Evolutionary conservation across 2,888 invertebrate species (phyloP), one percentile per base, ranked within the genome.

Genomic region (Physocephala rufipes): DNA sequence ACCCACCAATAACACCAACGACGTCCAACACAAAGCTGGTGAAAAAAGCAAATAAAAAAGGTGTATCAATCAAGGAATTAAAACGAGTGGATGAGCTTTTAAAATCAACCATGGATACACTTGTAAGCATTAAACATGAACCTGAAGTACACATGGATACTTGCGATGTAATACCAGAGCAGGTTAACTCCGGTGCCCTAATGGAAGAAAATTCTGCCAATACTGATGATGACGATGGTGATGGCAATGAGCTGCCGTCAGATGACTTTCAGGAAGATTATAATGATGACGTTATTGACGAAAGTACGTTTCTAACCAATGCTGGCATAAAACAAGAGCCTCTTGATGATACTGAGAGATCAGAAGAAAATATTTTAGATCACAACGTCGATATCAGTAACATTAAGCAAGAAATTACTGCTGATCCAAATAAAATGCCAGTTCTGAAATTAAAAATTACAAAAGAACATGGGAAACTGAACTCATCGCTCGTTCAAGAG

Each of bases 381-480:
- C 16, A 36, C 15, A 53, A 26, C 1, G 47, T 53, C n/a, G 51
- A 45, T 2, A 45, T 53, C n/a, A 63, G 47, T 0, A 74, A 71
- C 28, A 75, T 76, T 47, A 77, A 74, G 67, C 64, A 72, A 28
- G 75, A 77, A 12, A 55, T 71, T 12, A 28, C 36, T 36, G 75
- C 74, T 9, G 69, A 66, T 61, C 71, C 73, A 30, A 28, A 73
- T 26, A 78, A 74, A 62, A 77, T 79, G 59, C 78, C 76, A 71
- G 80, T 81, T 59, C 76, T 86, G 1, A 85, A 85, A 71, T 72
- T 86, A 0, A 86, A 85, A 76, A 86, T 86, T n/a, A 84, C 83
- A 62, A 86, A 85, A 61, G 84, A 85, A 67, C 85, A 85, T 72
- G 86, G 86, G 0, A 85, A 81, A 68, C 76, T 86, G 0, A 85